Evolutionary conservation across 2,797 vertebrate genomes (phyloP).

Genomic region (Galaxias olidus): DNA sequence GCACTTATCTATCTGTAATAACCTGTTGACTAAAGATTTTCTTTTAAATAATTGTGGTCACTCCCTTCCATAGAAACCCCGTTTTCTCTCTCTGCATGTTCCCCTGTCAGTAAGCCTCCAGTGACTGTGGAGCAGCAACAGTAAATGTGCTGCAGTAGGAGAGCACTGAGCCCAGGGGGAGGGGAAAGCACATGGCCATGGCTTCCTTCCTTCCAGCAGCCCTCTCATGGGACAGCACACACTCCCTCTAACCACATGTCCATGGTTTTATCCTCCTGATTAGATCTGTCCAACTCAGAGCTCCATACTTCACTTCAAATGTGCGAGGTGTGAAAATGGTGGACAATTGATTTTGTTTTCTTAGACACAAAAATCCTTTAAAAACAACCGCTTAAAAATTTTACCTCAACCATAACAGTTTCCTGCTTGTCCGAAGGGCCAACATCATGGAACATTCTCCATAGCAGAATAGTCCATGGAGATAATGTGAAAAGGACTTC

Average conservation of each 20-base stretch:
- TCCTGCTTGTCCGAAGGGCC: constrained; percentile 26
- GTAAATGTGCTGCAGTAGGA: too few species aligned
- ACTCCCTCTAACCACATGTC: constrained; percentile 18
- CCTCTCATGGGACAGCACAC: too few species aligned
- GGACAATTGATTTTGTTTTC: constrained; percentile 46
- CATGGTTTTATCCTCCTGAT: constrained; percentile 26
- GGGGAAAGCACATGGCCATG: too few species aligned
- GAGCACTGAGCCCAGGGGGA: too few species aligned
- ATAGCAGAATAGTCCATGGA: background rate
- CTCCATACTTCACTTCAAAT: constrained; percentile 38
- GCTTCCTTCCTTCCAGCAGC: too few species aligned
- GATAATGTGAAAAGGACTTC: background rate
- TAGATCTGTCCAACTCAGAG: background rate
- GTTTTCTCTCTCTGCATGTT: too few species aligned
- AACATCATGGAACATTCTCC: constrained; percentile 21
- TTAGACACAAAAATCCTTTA: constrained; percentile 25
- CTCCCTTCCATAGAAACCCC: too few species aligned
- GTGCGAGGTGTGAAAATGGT: constrained; percentile 33
- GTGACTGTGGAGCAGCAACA: too few species aligned
- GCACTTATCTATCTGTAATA: too few species aligned
- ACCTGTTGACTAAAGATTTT: too few species aligned
- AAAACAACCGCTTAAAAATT: constrained; percentile 11
- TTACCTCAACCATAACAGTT: constrained; percentile 22
- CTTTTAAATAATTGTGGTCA: too few species aligned
- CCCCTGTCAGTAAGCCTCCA: too few species aligned